These are phyloP conservation scores for Porites lobata DNA, from an alignment of 92 coral and sea anemone species.

Conservation along the genomic window DNA sequence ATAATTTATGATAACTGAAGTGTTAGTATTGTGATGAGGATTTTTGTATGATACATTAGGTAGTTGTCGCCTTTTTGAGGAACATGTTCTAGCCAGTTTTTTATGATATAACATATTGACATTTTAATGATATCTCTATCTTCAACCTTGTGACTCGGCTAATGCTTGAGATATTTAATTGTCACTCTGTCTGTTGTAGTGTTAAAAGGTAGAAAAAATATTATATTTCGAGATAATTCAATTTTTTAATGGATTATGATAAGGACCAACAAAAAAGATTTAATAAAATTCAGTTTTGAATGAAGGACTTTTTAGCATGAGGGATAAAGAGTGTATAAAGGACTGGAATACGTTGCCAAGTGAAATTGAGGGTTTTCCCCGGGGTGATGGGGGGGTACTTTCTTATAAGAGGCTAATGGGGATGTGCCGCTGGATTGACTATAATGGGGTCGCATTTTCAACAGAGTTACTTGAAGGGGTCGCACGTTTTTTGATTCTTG, in stretches of 20 bases:
- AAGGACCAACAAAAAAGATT: neutral
- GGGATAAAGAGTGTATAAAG: too few relatives aligned
- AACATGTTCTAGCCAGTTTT: constrained; percentile 5
- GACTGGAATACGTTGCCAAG: too few relatives aligned
- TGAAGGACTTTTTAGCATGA: too few relatives aligned
- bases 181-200: constrained; percentile 31
- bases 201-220: constrained; percentile 5
- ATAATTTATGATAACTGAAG: neutral
- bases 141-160: constrained; percentile 14
- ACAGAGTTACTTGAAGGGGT: too few relatives aligned
- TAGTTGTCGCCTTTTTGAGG: too few relatives aligned
- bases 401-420: too few relatives aligned
- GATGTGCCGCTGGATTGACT: too few relatives aligned
- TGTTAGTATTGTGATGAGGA: neutral
- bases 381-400: too few relatives aligned
- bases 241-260: neutral
- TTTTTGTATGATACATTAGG: neutral
- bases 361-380: too few relatives aligned
- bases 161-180: neutral
- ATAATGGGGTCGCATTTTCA: too few relatives aligned
- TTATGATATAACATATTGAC: neutral
- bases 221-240: neutral
- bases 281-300: neutral
- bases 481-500: too few relatives aligned
- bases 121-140: neutral